Base-by-base conservation (phyloP, 2,888 invertebrate species). In the Galerucella nymphaeae region DNA sequence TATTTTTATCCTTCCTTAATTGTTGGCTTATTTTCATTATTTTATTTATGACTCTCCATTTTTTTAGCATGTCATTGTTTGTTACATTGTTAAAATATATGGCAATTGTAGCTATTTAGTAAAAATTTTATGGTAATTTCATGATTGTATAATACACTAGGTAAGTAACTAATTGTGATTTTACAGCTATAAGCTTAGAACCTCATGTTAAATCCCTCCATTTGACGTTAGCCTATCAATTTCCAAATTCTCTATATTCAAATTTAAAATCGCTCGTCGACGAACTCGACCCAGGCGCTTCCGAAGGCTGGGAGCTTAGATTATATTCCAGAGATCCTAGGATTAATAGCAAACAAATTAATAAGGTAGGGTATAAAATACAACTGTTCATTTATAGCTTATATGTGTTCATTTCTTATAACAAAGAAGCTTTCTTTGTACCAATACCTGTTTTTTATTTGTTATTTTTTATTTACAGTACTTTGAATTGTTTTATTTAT, bases 141-240 rank as follows among this genome's bases (percentile, higher is more conserved):
- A 1, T 53, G 6, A 9, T 18, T 9, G 8, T 53, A 11, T 18
- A 53, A 53, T 18, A 4, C 2, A 53, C 10, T 53, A 16, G 9
- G 18, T 53, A 18, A 53, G 8, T 16, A 53, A 18, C 10, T 18
- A 18, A 18, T 18, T 53, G 8, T 18, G 11, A 53, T 53, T 59
- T 59, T 30, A 59, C 87, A 92, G 93, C 92, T 18, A 91, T 93
- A 80, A 91, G 90, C 82, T 88, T 93, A 82, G 94, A 95, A 84
- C 93, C 94, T 0, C 93, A 94, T 83, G 92, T 93, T 67, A 96
- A 96, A 85, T 94, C 95, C 11, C 88, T 96, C 67, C 96, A 97
- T 86, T 89, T 97, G 80, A 96, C 96, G 9, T 88, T 97, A 82
- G 96, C 96, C 18, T 96, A 96, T 87, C 95, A 95, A 86, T 97